Conservation (phyloP, 2,888 invertebrate species). For the Malacosoma neustria region DNA sequence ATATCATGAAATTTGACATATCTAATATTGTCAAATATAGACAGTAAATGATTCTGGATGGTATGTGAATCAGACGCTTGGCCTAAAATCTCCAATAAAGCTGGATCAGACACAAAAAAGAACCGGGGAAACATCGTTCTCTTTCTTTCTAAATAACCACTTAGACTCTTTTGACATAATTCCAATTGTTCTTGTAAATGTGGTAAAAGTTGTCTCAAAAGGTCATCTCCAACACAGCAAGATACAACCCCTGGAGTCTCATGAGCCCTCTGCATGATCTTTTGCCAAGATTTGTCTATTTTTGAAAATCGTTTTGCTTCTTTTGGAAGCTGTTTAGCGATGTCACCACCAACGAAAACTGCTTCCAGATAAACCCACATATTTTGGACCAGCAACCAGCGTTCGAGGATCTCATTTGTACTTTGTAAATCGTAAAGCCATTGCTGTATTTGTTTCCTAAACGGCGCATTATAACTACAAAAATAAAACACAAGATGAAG, state of each 20-base stretch:
- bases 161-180: constrained; percentile 96
- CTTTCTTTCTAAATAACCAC: constrained; percentile 94
- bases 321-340: constrained; percentile 97
- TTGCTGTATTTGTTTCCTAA: constrained; percentile 95
- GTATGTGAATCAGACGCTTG: constrained; percentile 96
- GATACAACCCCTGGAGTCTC: constrained; percentile 96
- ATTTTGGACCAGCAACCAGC: constrained; percentile 97
- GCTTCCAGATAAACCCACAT: constrained; percentile 99
- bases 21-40: constrained; percentile 96
- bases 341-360: constrained; percentile 98
- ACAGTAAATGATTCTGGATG: constrained; percentile 94
- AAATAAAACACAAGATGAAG: no score
- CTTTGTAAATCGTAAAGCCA: constrained; percentile 96
- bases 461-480: constrained; percentile 93
- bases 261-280: constrained; percentile 97
- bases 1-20: constrained; percentile 96
- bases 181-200: constrained; percentile 97
- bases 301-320: constrained; percentile 96
- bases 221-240: constrained; percentile 97
- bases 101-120: constrained; percentile 96
- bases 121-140: constrained; percentile 95
- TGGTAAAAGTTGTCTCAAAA: constrained; percentile 91
- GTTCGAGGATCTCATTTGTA: constrained; percentile 96
- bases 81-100: constrained; percentile 90
- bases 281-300: constrained; percentile 99